A percentile compares a stretch with the other conserved stretches of the same genome.
These are phyloP conservation scores for Chelonus formosanus DNA, from an alignment of 2,888 invertebrate genomes.

Conservation along the genomic window DNA sequence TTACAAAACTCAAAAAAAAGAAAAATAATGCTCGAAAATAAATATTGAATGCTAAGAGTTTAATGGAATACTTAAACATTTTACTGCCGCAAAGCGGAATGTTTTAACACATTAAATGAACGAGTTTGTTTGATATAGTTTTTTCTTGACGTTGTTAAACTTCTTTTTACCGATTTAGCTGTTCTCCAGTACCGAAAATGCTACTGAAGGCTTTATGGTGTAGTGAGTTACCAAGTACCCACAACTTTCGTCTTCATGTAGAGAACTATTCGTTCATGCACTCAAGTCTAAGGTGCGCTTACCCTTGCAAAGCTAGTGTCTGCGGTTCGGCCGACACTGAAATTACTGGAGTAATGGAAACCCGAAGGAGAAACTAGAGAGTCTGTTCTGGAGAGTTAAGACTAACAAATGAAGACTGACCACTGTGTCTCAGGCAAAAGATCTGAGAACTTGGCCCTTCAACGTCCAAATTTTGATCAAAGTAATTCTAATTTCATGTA, in stretches of 20 bases:
- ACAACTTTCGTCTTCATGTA: conserved; percentile 48
- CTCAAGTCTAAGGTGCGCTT: conserved; percentile 18
- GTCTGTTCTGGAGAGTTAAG: conserved; percentile 32
- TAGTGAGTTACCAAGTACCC: conserved; percentile 47
- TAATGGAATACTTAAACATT: conserved; percentile 7
- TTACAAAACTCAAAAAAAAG: background rate
- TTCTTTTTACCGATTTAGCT: conserved; percentile 45
- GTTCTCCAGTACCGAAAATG: conserved; percentile 47
- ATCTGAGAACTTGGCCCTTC: conserved; percentile 9
- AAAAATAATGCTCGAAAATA: background rate
- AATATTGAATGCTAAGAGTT: background rate
- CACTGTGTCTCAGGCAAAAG: conserved; percentile 11
- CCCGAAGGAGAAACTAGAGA: conserved; percentile 34
- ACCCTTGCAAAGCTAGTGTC: conserved; percentile 39
- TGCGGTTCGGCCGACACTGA: conserved; percentile 47
- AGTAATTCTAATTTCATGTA: conserved; percentile 12
- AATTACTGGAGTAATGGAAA: conserved; percentile 53
- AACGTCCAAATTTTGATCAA: conserved; percentile 17
- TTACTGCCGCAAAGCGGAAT: conserved; percentile 2
- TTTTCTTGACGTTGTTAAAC: conserved; percentile 36
- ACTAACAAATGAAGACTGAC: conserved; percentile 34
- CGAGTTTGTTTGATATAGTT: conserved; percentile 18
- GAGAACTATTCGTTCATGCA: conserved; percentile 31
- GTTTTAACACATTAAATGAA: background rate
- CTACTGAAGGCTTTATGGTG: conserved; percentile 45